Evolutionary conservation across 1,140 invertebrate species (phyloP).

Genomic region (Melipona quadrifasciata): DNA sequence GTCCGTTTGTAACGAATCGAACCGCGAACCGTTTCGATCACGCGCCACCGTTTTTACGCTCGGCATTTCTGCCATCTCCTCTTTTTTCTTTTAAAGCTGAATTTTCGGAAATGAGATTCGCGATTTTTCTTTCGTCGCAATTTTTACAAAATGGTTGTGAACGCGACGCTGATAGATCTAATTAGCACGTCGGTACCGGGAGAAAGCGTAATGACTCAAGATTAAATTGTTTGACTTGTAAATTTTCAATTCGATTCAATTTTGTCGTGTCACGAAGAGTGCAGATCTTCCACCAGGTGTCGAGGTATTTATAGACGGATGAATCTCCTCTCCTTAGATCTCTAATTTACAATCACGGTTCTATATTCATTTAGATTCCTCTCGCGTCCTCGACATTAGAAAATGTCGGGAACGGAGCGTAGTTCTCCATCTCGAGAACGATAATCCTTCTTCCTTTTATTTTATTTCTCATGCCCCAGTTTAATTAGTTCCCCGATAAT

Average conservation of each 20-base stretch:
- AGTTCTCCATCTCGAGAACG: conserved; percentile 46
- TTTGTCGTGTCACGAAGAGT: too few species aligned
- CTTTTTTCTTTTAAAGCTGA: not conserved
- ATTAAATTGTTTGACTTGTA: too few species aligned
- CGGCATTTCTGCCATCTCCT: too few species aligned
- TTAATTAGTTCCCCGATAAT: conserved; percentile 80
- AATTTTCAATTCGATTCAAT: too few species aligned
- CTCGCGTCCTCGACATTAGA: not conserved
- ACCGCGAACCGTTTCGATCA: not conserved
- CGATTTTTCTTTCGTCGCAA: not conserved
- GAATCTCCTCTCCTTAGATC: too few species aligned
- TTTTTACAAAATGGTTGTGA: not conserved
- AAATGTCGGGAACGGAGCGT: conserved; percentile 3
- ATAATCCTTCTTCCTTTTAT: conserved; percentile 68
- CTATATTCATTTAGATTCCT: conserved; percentile 2
- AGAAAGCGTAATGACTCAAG: too few species aligned
- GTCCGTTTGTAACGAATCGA: not conserved
- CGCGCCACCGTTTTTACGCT: not conserved
- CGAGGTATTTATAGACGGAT: too few species aligned
- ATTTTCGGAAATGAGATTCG: too few species aligned
- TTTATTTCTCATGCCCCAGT: conserved; percentile 78
- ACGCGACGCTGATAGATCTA: too few species aligned
- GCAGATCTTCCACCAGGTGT: too few species aligned
- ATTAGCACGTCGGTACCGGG: too few species aligned
- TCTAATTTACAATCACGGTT: too few species aligned